Percentiles rank a stretch among this genome's conserved stretches.
These are phyloP conservation scores for Periophthalmus modestus DNA, from an alignment of 2,113 vertebrate species.

Conservation along the genomic window DNA sequence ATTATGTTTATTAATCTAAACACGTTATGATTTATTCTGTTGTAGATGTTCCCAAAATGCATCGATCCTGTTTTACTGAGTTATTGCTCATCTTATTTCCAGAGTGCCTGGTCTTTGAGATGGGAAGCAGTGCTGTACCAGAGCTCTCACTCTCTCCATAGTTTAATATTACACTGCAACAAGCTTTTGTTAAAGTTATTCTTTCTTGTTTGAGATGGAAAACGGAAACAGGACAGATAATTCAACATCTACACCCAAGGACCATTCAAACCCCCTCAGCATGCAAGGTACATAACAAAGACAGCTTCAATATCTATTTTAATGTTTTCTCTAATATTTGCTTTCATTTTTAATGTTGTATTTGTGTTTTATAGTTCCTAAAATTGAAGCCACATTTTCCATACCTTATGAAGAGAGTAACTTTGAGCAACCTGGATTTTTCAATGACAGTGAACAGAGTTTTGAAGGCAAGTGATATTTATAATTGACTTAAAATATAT, in stretches of 20 bases:
- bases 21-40: background rate
- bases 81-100: background rate
- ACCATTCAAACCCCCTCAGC: slow-evolving; percentile 68
- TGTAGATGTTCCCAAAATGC: background rate
- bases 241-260: slow-evolving; percentile 63
- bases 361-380: slow-evolving; percentile 72
- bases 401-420: slow-evolving; percentile 83
- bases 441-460: slow-evolving; percentile 76
- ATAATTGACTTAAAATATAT: too few species aligned
- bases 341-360: background rate
- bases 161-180: background rate
- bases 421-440: slow-evolving; percentile 81
- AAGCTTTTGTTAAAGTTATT: slow-evolving; percentile 6
- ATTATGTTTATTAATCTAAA: background rate
- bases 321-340: background rate
- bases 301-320: background rate
- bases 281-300: slow-evolving; percentile 67
- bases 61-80: background rate
- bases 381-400: slow-evolving; percentile 81
- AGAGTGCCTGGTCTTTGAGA: background rate
- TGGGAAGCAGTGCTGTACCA: background rate
- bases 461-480: slow-evolving; percentile 77
- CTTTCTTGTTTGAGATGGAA: slow-evolving; percentile 56
- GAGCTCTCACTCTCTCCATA: background rate
- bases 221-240: slow-evolving; percentile 72